These are phyloP conservation scores for Seriola rivoliana DNA, from an alignment of 2,113 vertebrate species.

Conservation along the genomic window DNA sequence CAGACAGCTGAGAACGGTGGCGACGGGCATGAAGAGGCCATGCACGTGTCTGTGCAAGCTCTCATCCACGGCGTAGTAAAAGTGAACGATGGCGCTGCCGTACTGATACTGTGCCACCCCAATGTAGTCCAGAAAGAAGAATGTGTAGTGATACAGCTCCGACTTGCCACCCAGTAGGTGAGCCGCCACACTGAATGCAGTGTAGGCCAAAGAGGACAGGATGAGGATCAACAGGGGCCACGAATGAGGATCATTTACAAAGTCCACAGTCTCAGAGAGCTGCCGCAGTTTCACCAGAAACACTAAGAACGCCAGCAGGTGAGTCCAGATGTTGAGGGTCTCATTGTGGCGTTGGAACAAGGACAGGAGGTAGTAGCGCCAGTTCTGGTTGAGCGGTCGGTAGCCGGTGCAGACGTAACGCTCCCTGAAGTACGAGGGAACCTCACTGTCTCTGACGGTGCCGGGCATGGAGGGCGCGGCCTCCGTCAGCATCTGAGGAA, in stretches of 20 bases:
- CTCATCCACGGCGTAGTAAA: conserved; percentile 89
- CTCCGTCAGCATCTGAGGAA: conserved; percentile 79
- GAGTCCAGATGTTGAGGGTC: conserved; percentile 93
- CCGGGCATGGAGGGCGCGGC: conserved; percentile 74
- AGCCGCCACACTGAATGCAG: conserved; percentile 86
- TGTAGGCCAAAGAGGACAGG: conserved; percentile 86
- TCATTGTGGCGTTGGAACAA: conserved; percentile 94
- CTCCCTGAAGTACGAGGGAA: conserved; percentile 90
- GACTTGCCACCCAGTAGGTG: conserved; percentile 92
- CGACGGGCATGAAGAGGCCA: conserved; percentile 86
- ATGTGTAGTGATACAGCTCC: conserved; percentile 89
- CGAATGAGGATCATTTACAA: conserved; percentile 85
- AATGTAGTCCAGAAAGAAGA: conserved; percentile 95
- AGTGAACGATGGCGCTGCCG: conserved; percentile 89
- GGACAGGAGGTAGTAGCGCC: conserved; percentile 91
- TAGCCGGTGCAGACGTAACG: conserved; percentile 88
- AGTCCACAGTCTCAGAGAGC: conserved; percentile 85
- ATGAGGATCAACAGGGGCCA: conserved; percentile 90
- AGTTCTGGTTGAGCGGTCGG: conserved; percentile 87
- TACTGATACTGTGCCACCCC: conserved; percentile 94
- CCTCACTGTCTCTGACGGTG: conserved; percentile 86
- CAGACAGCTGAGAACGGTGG: conserved; percentile 87
- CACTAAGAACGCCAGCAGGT: conserved; percentile 85
- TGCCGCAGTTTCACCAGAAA: conserved; percentile 83
- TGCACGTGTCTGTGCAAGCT: conserved; percentile 79